Conservation (phyloP, 2,113 vertebrate species). For the Ardeotis arabs region DNA sequence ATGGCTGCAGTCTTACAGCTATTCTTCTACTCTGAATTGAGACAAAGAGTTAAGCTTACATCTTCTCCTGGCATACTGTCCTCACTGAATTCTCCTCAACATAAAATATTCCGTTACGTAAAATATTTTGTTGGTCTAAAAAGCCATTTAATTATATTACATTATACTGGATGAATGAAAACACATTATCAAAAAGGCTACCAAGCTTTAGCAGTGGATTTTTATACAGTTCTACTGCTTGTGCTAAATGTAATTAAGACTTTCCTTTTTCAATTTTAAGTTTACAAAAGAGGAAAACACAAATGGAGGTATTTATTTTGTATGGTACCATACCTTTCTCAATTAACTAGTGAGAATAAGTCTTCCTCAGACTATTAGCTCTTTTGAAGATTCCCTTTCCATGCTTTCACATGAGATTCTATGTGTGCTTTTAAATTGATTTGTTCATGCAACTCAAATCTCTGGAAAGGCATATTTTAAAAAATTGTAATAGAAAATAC, state of each 20-base stretch:
- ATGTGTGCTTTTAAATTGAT: constrained; percentile 4
- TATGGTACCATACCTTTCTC: background rate
- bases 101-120: background rate
- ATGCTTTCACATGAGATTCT: background rate
- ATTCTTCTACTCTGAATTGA: background rate
- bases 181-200: background rate
- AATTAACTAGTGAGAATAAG: background rate
- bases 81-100: background rate
- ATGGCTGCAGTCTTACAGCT: background rate
- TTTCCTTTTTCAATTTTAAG: background rate
- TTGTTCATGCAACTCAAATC: background rate
- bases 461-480: background rate
- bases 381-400: background rate
- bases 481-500: background rate
- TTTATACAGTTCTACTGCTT: background rate
- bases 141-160: background rate
- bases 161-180: background rate
- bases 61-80: background rate
- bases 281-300: background rate
- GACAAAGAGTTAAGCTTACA: background rate
- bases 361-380: background rate
- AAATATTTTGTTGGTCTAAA: constrained; percentile 14
- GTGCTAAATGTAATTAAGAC: background rate
- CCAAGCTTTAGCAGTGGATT: background rate
- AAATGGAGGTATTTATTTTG: background rate